Conservation (phyloP, 2,888 invertebrate species). For the Periphyllus acericola region DNA sequence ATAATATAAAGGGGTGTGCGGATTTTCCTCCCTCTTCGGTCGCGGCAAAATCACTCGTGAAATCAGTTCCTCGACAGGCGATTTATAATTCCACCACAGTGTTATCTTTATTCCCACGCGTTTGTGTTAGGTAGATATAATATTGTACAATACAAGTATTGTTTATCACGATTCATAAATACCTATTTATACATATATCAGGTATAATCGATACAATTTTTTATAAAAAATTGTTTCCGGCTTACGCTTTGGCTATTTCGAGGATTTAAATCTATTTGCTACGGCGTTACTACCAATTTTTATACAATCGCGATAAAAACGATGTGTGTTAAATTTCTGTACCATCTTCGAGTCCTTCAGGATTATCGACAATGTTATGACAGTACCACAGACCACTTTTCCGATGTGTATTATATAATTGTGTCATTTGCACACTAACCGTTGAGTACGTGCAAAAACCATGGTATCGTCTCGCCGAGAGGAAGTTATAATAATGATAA, state of each 20-base stretch:
- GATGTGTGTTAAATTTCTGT: not conserved
- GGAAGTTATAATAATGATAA: not conserved
- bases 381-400: not conserved
- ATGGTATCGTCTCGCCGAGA: not conserved
- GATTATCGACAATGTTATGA: no score
- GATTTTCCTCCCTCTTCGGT: not conserved
- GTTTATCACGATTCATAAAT: not conserved
- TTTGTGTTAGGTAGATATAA: not conserved
- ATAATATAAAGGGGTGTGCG: constrained; percentile 36
- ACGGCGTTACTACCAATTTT: no score
- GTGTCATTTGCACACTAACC: not conserved
- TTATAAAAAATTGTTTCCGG: no score
- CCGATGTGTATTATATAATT: not conserved
- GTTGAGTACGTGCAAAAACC: not conserved
- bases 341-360: no score
- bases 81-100: constrained; percentile 1
- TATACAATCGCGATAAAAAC: not conserved
- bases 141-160: not conserved
- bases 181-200: not conserved
- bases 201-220: not conserved
- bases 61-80: constrained; percentile 41
- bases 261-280: no score
- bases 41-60: constrained; percentile 15
- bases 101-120: constrained; percentile 1
- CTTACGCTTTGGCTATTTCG: no score